phyloP scores from a whole-genome alignment of 2,113 vertebrate species.

The Hepsetus odoe region DNA sequence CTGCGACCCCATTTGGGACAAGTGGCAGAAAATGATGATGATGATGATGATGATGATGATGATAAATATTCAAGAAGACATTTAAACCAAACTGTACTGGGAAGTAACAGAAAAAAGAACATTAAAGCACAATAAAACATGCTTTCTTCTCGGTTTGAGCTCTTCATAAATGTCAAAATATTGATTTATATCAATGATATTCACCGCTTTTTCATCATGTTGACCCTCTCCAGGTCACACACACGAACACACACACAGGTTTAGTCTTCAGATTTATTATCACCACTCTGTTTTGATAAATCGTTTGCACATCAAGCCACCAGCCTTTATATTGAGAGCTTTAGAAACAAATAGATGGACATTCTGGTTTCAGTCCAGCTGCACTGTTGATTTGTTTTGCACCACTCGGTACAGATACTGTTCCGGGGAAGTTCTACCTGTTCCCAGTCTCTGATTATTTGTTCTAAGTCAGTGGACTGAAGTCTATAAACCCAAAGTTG shows the following conservation, averaged over 20 bases:
- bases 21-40: too few species aligned
- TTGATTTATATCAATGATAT: too few species aligned
- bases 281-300: not conserved
- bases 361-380: not conserved
- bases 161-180: too few species aligned
- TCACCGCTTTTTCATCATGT: too few species aligned
- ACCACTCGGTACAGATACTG: not conserved
- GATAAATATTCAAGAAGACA: too few species aligned
- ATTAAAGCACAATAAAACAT: too few species aligned
- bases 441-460: conserved; percentile 38
- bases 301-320: not conserved
- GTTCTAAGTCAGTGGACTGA: not conserved
- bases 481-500: not conserved
- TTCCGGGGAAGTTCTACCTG: conserved; percentile 2
- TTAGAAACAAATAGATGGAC: not conserved
- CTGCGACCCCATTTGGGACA: too few species aligned
- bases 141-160: too few species aligned
- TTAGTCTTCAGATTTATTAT: not conserved
- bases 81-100: too few species aligned
- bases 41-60: too few species aligned
- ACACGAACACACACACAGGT: not conserved
- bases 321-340: not conserved
- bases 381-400: conserved; percentile 10
- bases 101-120: too few species aligned
- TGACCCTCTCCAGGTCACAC: too few species aligned